These are phyloP conservation scores for Agapetus fuscipes DNA, from an alignment of 2,888 invertebrate species.

Conservation along the genomic window DNA sequence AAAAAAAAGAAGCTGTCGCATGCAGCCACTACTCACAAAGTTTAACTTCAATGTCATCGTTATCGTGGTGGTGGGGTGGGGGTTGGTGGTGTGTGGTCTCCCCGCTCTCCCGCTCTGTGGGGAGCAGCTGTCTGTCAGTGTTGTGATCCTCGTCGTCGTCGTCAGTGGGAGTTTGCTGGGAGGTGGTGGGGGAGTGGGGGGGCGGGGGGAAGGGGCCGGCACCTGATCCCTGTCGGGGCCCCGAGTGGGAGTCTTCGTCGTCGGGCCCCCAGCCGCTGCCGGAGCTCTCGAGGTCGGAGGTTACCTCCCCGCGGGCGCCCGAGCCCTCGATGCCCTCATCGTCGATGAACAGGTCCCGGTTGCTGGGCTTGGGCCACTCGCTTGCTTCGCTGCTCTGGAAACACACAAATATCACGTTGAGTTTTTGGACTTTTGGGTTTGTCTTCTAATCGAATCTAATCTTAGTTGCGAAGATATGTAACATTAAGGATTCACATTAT, in stretches of 20 bases:
- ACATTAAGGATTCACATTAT: too few species aligned
- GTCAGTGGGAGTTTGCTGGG: slow-evolving; percentile 31
- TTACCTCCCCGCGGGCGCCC: slow-evolving; percentile 57
- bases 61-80: slow-evolving; percentile 20
- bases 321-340: slow-evolving; percentile 68
- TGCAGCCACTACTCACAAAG: slow-evolving; percentile 21
- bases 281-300: slow-evolving; percentile 69
- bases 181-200: not conserved
- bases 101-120: too few species aligned
- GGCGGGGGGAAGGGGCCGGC: slow-evolving; percentile 30
- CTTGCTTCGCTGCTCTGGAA: slow-evolving; percentile 24
- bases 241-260: slow-evolving; percentile 58
- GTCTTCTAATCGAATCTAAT: too few species aligned
- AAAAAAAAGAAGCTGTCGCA: slow-evolving; percentile 9
- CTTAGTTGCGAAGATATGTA: too few species aligned
- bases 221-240: slow-evolving; percentile 24
- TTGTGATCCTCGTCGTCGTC: slow-evolving; percentile 37
- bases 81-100: slow-evolving; percentile 19
- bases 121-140: too few species aligned
- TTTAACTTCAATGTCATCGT: slow-evolving; percentile 7
- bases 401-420: too few species aligned
- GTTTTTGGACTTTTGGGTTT: too few species aligned
- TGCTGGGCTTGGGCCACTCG: slow-evolving; percentile 33
- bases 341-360: slow-evolving; percentile 64
- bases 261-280: slow-evolving; percentile 79